Conservation (phyloP, 2,888 invertebrate genomes). For the Amphipyra tragopoginis region DNA sequence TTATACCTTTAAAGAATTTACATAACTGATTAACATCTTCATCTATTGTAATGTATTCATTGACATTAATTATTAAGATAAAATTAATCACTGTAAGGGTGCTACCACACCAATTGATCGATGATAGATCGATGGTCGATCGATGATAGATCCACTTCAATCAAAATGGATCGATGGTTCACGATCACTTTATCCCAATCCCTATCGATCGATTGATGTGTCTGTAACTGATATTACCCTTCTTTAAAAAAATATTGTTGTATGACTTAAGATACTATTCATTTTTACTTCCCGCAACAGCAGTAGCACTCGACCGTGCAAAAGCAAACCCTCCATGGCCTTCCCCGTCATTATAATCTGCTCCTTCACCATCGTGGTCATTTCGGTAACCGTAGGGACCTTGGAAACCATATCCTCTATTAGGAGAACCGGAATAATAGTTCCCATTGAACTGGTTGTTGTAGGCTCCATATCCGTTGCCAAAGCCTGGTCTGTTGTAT, state of each 20-base stretch:
- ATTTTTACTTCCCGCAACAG: conserved; percentile 55
- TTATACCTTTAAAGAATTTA: neutral
- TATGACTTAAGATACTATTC: conserved; percentile 4
- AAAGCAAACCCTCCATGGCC: conserved; percentile 58
- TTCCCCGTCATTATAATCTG: conserved; percentile 65
- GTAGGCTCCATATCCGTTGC: conserved; percentile 74
- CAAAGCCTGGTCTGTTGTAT: conserved; percentile 67
- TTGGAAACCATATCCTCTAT: conserved; percentile 71
- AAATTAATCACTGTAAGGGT: no score
- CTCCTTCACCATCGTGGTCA: conserved; percentile 61
- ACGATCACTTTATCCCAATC: no score
- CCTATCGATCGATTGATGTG: no score
- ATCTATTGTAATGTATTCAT: no score
- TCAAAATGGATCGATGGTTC: no score
- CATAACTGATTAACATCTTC: no score
- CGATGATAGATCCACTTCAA: no score
- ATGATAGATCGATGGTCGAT: no score
- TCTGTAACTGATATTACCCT: no score
- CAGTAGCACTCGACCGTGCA: conserved; percentile 60
- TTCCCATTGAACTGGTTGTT: conserved; percentile 85
- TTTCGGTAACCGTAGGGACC: conserved; percentile 67
- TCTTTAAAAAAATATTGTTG: no score
- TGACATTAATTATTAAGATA: no score
- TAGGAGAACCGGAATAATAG: conserved; percentile 69
- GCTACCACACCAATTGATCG: no score